Conservation (phyloP, 2,888 invertebrate species). For the Odontocolon sp. region DNA sequence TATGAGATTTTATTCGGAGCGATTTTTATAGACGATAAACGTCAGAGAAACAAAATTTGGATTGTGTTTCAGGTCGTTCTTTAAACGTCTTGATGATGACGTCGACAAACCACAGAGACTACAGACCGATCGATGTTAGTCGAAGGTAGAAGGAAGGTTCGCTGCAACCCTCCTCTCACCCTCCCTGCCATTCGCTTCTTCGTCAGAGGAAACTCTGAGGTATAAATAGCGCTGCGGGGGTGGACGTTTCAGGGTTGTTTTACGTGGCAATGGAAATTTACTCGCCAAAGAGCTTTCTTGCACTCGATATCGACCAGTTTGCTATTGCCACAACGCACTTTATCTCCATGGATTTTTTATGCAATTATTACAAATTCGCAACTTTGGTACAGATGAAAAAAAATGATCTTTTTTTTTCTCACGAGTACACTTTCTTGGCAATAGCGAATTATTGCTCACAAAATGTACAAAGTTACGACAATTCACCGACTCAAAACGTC, state of each 20-base stretch:
- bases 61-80: constrained; percentile 1
- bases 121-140: constrained; percentile 26
- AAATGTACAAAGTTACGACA: too few relatives aligned
- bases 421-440: too few relatives aligned
- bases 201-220: not conserved
- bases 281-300: constrained; percentile 20
- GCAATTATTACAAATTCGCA: too few relatives aligned
- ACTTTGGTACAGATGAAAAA: too few relatives aligned
- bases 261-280: not conserved
- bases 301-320: constrained; percentile 29
- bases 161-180: not conserved
- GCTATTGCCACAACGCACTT: not conserved
- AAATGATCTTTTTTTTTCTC: too few relatives aligned
- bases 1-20: constrained; percentile 22
- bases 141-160: not conserved
- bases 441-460: too few relatives aligned
- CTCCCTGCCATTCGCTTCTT: not conserved
- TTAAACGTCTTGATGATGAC: constrained; percentile 20
- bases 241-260: constrained; percentile 38
- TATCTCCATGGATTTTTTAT: not conserved
- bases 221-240: constrained; percentile 44
- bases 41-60: constrained; percentile 40
- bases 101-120: not conserved
- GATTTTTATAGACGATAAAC: constrained; percentile 52
- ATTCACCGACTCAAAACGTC: too few relatives aligned